Base-by-base conservation (phyloP, 2,888 invertebrate genomes). In the Bedellia somnulentella region DNA sequence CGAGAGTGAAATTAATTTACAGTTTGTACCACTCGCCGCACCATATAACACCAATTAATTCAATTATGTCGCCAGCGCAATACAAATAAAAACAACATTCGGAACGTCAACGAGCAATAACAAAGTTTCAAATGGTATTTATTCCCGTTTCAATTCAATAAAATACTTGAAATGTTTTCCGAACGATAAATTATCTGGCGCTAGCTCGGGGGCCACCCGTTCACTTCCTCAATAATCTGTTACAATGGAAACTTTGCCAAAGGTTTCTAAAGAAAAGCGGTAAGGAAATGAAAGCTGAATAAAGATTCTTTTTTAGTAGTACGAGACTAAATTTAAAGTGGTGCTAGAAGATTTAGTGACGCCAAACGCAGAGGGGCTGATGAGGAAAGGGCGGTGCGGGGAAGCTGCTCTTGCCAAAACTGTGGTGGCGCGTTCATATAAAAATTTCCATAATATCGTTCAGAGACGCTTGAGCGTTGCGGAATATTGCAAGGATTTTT, bases 331-430 rank as follows among this genome's bases (percentile, higher is more conserved):
- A 57, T 28, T 28, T 28, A 51, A 51, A 45, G 52, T 49, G 52
- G 49, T 52, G 49, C 51, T 48, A 42, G 55, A 10, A 60, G 60
- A 64, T 63, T 66, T 62, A 66, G 52, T 52, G 57, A 57, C 48
- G 57, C 59, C 60, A 61, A 58, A 53, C 47, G 54, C 62, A 60
- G 57, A 42, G 42, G 47, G 45, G 38, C 43, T 8, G 52, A 46
- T 45, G 47, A 48, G 47, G 45, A 43, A 45, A 44, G 54, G 57
- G 57, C 54, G 60, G 54, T 48, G 36, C 49, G 42, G 35, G 37
- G 45, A 43, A 44, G 18, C 10, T 16, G 11, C 10, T 8, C 24
- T 18, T 18, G 29, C 29, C 29, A 24, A 24, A 16, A 23, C 16
- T n/a, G 29, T 24, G 24, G 16, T 5, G 15, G 22, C 29, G 13